Evolutionary conservation across 2,888 invertebrate genomes (phyloP).

Genomic region (Netelia virgata): DNA sequence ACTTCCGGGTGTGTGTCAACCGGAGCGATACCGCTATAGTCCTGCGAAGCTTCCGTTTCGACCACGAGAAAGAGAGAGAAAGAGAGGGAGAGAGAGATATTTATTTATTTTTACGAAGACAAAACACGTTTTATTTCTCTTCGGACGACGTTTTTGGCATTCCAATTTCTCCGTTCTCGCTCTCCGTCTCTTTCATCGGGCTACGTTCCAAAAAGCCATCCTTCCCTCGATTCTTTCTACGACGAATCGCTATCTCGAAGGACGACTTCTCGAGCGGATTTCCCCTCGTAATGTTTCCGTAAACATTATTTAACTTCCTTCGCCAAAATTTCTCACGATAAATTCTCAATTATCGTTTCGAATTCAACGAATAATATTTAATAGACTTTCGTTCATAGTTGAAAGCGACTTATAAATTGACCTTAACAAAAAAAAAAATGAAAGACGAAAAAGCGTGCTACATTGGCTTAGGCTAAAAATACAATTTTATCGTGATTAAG

Average conservation of each 20-base stretch:
- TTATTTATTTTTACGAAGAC: neutral
- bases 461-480: neutral
- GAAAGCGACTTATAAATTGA: neutral
- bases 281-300: slow-evolving; percentile 39
- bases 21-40: slow-evolving; percentile 33
- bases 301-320: slow-evolving; percentile 25
- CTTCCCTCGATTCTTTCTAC: slow-evolving; percentile 15
- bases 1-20: slow-evolving; percentile 73
- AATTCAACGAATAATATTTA: neutral
- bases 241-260: neutral
- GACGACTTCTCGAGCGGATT: slow-evolving; percentile 21
- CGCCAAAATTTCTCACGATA: neutral
- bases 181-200: slow-evolving; percentile 1
- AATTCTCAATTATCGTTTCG: neutral
- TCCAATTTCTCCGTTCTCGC: slow-evolving; percentile 15
- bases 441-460: neutral
- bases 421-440: neutral
- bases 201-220: slow-evolving; percentile 47
- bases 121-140: neutral
- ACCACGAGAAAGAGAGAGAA: neutral
- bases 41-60: slow-evolving; percentile 35
- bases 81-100: neutral
- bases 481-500: neutral
- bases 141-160: neutral
- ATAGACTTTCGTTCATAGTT: neutral